Evolutionary conservation across 2,797 vertebrate genomes (phyloP).

Genomic region (Steatocranus sp.): DNA sequence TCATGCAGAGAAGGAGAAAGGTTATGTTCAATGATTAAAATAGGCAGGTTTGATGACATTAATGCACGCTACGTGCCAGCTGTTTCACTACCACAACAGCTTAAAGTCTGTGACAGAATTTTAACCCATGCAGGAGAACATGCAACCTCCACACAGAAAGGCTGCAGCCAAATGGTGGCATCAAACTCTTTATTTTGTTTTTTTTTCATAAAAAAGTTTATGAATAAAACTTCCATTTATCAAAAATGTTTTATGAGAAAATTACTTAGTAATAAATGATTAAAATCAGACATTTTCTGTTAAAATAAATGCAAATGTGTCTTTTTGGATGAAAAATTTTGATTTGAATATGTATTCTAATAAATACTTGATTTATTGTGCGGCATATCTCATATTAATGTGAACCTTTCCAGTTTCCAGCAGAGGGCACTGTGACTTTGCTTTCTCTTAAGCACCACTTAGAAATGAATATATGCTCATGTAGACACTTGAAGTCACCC

Average conservation of each 20-base stretch:
- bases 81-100: not conserved
- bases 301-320: not conserved
- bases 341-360: not conserved
- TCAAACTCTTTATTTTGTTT: not conserved
- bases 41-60: not conserved
- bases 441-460: not conserved
- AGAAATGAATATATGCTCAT: not conserved
- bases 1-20: not conserved
- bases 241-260: not conserved
- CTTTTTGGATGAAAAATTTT: not conserved
- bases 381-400: not conserved
- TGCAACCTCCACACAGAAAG: not conserved
- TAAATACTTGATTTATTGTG: not conserved
- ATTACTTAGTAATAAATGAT: not conserved
- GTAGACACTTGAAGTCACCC: not conserved
- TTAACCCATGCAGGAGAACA: not conserved
- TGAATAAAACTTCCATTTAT: not conserved
- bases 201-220: not conserved
- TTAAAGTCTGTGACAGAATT: not conserved
- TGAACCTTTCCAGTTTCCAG: not conserved
- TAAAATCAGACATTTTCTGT: not conserved
- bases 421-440: slow-evolving; percentile 43
- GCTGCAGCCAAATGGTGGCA: not conserved
- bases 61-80: not conserved
- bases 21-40: not conserved